phyloP scores from a whole-genome alignment of 2,113 vertebrate species.

The Marmota flaviventris region DNA sequence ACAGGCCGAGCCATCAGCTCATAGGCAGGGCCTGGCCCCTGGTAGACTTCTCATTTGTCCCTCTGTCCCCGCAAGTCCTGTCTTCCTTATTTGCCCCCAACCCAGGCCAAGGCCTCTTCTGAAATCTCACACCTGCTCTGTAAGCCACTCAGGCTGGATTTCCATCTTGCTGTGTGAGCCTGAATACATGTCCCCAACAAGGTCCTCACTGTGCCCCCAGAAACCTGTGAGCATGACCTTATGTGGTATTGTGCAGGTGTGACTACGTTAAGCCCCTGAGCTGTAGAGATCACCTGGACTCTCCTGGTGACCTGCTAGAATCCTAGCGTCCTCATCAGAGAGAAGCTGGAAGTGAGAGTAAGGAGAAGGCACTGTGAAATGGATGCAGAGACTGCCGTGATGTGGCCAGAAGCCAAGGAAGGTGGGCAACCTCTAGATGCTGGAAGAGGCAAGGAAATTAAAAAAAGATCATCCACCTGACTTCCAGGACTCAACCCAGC shows the following conservation, averaged over 20 bases:
- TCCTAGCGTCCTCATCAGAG: neutral
- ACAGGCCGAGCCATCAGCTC: neutral
- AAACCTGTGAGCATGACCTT: neutral
- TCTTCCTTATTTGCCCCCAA: neutral
- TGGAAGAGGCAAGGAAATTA: neutral
- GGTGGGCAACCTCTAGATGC: neutral
- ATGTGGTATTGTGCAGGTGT: neutral
- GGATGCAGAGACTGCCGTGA: neutral
- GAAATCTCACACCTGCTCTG: neutral
- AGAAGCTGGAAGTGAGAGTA: neutral
- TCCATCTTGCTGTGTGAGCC: fast-evolving
- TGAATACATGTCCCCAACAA: neutral
- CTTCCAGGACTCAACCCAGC: neutral
- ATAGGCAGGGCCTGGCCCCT: fast-evolving
- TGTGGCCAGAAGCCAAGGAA: neutral
- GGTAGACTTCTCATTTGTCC: neutral
- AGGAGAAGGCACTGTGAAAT: neutral
- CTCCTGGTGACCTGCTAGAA: neutral
- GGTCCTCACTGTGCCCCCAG: too few species aligned
- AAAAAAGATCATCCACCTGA: neutral
- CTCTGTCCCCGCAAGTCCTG: neutral
- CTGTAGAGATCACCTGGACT: neutral
- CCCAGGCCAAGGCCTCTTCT: neutral
- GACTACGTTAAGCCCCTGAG: neutral
- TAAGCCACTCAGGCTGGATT: neutral